Base-by-base conservation (phyloP, 2,888 invertebrate species). In the Ichneumon xanthorius region DNA sequence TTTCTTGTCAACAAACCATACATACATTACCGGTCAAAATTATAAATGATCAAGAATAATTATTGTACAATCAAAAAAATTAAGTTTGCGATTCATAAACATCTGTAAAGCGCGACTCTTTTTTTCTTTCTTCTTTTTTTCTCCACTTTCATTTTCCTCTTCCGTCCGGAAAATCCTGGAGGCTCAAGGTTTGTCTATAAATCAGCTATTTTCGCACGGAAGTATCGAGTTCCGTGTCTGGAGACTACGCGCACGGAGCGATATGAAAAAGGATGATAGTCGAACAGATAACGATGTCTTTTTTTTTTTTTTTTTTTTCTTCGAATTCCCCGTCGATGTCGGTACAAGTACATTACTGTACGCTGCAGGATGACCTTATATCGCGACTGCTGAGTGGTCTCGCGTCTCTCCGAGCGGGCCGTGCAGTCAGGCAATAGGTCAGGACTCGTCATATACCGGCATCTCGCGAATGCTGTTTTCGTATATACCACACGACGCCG, bases 311-410 rank as follows among this genome's bases (percentile, higher is more conserved):
- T 26, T 40, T 40, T 26, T 68, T 70, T 70, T 76, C 45, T 58
- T 73, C 61, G 19, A 80, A 80, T 80, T 67, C 65, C 37, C 40
- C 58, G 40, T 16, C 67, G 40, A 77, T 61, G 84, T 80, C 61
- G 50, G 72, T 80, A 71, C 73, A 67, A 68, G 68, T 76, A 65
- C 50, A 77, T 68, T n/a, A 77, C 55, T 53, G 58, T 58, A 40
- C 45, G 58, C 40, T 55, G 75, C 37, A 72, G 40, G 58, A 77
- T 80, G 84, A 76, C 84, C 84, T 80, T 84, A 84, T 77, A 77
- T 84, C 71, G 65, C 53, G 58, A 50, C 22, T 58, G 55, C 48
- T 63, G 53, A 71, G 50, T 67, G 68, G 37, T 63, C 61, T 77
- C 37, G 63, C 58, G 72, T 72, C 53, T 77, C 53, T 63, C 33